Conservation (phyloP, 2,113 vertebrate genomes). For the Maccullochella peelii region DNA sequence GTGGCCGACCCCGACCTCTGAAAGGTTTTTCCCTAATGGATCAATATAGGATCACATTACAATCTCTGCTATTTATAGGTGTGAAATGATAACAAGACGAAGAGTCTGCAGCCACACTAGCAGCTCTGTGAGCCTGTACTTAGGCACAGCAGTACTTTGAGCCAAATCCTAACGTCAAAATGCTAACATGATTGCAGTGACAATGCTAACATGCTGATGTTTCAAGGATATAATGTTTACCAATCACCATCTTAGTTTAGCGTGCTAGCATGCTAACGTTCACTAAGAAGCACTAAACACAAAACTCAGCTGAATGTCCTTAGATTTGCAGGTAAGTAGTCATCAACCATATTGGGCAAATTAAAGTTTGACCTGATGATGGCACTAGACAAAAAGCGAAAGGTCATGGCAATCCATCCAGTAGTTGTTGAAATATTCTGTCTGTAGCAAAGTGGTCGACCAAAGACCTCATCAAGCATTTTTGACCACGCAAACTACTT, state of each 20-base stretch:
- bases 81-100: neutral
- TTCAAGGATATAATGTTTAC: neutral
- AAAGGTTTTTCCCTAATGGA: constrained; percentile 7
- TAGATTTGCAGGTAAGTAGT: neutral
- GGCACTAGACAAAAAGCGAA: neutral
- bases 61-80: neutral
- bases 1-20: constrained; percentile 27
- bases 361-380: neutral
- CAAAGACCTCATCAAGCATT: too few relatives aligned
- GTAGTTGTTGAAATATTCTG: too few relatives aligned
- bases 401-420: too few relatives aligned
- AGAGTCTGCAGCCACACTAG: neutral
- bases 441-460: too few relatives aligned
- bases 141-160: neutral
- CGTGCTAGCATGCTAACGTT: neutral
- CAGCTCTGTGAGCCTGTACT: neutral
- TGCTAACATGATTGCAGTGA: neutral
- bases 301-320: too few relatives aligned
- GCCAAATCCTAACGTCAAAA: neutral
- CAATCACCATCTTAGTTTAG: neutral
- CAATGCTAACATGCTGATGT: neutral
- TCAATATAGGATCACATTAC: constrained; percentile 2
- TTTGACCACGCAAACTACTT: too few relatives aligned
- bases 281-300: neutral
- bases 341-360: neutral